These are phyloP conservation scores for Cynodonichthys magdalenae DNA, from an alignment of 2,797 vertebrate genomes.

Conservation along the genomic window DNA sequence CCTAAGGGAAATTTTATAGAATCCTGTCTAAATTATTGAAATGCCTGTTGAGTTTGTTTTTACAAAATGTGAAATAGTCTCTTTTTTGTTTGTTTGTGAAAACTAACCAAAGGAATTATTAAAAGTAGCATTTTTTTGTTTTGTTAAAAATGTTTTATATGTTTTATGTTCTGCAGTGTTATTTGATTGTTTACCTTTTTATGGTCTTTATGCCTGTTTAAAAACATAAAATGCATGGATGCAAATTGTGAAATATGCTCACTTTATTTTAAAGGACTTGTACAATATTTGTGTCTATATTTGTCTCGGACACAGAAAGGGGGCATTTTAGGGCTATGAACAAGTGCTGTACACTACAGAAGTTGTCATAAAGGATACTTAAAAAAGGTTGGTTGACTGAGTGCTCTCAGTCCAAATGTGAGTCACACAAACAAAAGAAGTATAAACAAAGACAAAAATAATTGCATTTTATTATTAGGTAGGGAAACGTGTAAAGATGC, in stretches of 20 bases:
- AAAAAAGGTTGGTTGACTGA: conserved; percentile 55
- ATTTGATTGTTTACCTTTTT: conserved; percentile 58
- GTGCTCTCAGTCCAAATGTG: conserved; percentile 39
- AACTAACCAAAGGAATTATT: conserved; percentile 66
- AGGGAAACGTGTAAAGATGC: conserved; percentile 37
- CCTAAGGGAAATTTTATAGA: conserved; percentile 28
- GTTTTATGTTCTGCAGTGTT: conserved; percentile 65
- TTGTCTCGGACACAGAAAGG: conserved; percentile 29
- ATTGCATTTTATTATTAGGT: conserved; percentile 44
- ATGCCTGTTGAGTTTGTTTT: conserved; percentile 30
- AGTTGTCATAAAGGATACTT: conserved; percentile 53
- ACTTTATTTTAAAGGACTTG: conserved; percentile 53
- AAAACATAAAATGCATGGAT: conserved; percentile 63
- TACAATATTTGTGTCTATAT: conserved; percentile 57
- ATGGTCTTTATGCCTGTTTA: conserved; percentile 56
- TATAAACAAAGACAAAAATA: conserved; percentile 27
- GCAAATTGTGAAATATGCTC: conserved; percentile 52
- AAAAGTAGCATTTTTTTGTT: conserved; percentile 55
- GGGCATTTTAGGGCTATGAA: conserved; percentile 66
- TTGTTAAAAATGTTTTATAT: conserved; percentile 14
- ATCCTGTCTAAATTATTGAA: conserved; percentile 25
- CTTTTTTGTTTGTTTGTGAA: conserved; percentile 33
- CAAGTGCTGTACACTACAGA: conserved; percentile 53
- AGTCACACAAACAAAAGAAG: conserved; percentile 25
- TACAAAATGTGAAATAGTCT: conserved; percentile 36